phyloP scores from a whole-genome alignment of 2,888 invertebrate species.

The Euzophera pinguis region DNA sequence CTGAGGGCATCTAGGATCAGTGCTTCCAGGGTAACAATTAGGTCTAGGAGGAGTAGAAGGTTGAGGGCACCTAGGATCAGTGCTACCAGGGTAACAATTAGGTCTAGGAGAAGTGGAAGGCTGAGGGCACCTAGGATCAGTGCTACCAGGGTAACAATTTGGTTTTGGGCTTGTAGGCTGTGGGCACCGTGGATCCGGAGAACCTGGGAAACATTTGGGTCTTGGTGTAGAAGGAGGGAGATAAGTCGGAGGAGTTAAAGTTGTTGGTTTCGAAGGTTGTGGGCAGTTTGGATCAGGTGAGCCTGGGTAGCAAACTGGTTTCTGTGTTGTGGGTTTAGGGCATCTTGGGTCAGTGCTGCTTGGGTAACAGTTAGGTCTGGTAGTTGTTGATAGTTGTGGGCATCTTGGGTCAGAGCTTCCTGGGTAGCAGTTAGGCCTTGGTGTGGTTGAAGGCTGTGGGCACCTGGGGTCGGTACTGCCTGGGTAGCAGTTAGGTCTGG shows the following conservation, averaged over 20 bases:
- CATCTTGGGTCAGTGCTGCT: too few relatives aligned
- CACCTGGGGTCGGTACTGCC: slow-evolving; percentile 46
- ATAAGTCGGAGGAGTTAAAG: slow-evolving; percentile 34
- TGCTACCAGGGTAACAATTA: slow-evolving; percentile 38
- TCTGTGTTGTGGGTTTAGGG: too few relatives aligned
- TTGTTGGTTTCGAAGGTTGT: slow-evolving; percentile 37
- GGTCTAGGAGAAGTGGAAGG: slow-evolving; percentile 26
- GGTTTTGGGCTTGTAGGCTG: slow-evolving; percentile 21
- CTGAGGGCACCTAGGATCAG: slow-evolving; percentile 27
- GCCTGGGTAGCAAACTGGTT: too few relatives aligned
- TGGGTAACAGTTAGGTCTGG: too few relatives aligned
- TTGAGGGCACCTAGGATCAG: slow-evolving; percentile 48
- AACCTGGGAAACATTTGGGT: slow-evolving; percentile 22
- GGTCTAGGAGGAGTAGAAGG: slow-evolving; percentile 23
- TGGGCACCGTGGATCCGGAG: slow-evolving; percentile 21
- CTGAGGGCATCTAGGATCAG: slow-evolving; percentile 30
- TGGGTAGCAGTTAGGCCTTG: too few relatives aligned
- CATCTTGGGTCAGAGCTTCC: too few relatives aligned
- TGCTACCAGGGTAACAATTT: slow-evolving; percentile 31
- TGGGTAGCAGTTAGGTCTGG: slow-evolving; percentile 32
- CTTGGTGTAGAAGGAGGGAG: slow-evolving; percentile 27
- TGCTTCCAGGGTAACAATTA: slow-evolving; percentile 28
- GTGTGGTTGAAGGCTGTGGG: too few relatives aligned
- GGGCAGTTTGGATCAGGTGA: slow-evolving; percentile 57
- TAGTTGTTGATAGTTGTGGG: too few relatives aligned